Base-by-base conservation (phyloP, 2,888 invertebrate genomes). In the Uloborus plumipes region DNA sequence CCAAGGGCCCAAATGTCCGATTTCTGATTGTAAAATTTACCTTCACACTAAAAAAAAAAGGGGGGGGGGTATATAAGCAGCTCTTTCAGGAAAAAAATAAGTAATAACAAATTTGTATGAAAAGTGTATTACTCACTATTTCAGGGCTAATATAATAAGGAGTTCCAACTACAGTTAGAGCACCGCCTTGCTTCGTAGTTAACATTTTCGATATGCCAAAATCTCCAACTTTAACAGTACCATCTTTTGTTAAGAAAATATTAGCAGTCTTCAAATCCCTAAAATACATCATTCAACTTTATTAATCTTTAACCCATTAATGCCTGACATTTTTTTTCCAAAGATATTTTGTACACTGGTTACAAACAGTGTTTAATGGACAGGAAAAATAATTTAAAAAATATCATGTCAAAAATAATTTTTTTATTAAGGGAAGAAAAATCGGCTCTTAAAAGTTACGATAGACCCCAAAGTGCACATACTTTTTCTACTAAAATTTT, bases 1-100 rank as follows among this genome's bases (percentile, higher is more conserved):
- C 94, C 93, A 76, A 94, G 88, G 0, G 94, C 93, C 94, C 94
- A 94, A 85, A 94, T 92, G 87, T 94, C 94, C 51, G 93, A 93
- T 88, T 94, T 94, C 87, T 93, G 92, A 88, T 93, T 92, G 87
- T 94, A 94, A 65, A 93, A 91, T 87, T 93, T 93, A 6, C 94
- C 94, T 89, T 93, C 93, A 88, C 94, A 94, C 93, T 93, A 87
- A 84, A 89, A 86, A 51, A 84, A 89, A 39, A 39, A 2, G 7
- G 3, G 11, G 3, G 9, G 1, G 7, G 3, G 11, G 3, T 39
- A 39, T 7, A 39, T 39, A 39, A 39, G 9, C 1, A 39, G 39
- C 7, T 7, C 9, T 11, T 39, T 39, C 7, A 39, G 3, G 39
- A 9, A 67, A 58, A 79, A 55, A 55, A 4, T 6, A 18, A 55